Percentiles rank a stretch among this genome's conserved stretches.
Conservation (phyloP, 2,113 vertebrate genomes). For the Hydrochoerus hydrochaeris region DNA sequence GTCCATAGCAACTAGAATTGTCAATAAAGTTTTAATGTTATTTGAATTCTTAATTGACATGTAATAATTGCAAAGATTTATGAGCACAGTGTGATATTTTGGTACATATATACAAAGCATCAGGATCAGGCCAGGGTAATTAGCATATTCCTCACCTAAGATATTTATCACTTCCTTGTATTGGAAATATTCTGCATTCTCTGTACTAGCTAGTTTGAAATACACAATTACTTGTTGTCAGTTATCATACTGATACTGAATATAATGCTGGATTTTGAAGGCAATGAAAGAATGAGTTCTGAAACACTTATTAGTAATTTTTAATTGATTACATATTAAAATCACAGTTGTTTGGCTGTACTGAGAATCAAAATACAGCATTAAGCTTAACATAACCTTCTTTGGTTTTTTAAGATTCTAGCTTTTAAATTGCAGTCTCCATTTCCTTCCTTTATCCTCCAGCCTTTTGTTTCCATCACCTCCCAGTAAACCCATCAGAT, state of each 20-base stretch:
- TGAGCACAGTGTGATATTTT: neutral
- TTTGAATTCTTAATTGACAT: neutral
- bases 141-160: neutral
- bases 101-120: neutral
- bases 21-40: neutral
- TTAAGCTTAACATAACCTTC: neutral
- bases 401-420: neutral
- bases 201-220: neutral
- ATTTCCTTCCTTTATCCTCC: neutral
- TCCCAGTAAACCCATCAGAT: neutral
- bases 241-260: neutral
- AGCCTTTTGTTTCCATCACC: neutral
- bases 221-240: neutral
- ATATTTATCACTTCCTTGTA: neutral
- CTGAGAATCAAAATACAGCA: neutral
- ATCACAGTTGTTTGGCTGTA: neutral
- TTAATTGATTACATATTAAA: neutral
- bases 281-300: neutral
- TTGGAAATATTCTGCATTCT: neutral
- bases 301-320: neutral
- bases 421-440: neutral
- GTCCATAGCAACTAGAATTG: neutral
- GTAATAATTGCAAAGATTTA: neutral
- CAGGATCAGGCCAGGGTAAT: neutral
- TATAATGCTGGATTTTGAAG: neutral